Base-by-base conservation (phyloP, 1,140 invertebrate species). In the Dermatophagoides farinae region DNA sequence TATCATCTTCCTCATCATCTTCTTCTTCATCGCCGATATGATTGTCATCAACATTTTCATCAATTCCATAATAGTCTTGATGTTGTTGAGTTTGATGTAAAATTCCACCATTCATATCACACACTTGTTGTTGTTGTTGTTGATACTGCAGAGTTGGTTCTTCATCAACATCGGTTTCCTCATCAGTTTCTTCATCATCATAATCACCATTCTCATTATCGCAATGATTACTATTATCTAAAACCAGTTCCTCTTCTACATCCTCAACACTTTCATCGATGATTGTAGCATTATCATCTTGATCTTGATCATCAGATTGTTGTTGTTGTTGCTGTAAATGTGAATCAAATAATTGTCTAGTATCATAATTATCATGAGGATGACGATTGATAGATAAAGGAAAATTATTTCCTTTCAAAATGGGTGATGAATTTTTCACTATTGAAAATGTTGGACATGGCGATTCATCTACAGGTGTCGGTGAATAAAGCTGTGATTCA, bases 1-100 rank as follows among this genome's bases (percentile, higher is more conserved):
- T 18, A 4, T n/a, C 20, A 14, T 50, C 47, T 8, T 63, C 62
- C 11, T 61, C 62, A 18, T 63, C 58, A 46, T 63, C 58, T 0
- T 61, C 58, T 20, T 51, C 47, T 1, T 62, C 52, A 11, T 62
- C 52, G 0, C 44, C 61, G 2, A 23, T 25, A 39, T 55, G 22
- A 39, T 55, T 25, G 12, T 12, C 20, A 14, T 37, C 25, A 16
- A 11, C 37, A 12, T 12, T n/a, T 1, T 40, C 41, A 4, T 62
- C 61, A 11, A 44, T 53, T 22, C 57, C 52, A 47, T 55, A 38
- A 6, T 46, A n/a, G 49, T 37, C 23, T 49, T 59, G 41, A 6
- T n/a, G n/a, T n/a, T n/a, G n/a, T n/a, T n/a, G n/a, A n/a, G n/a
- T n/a, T 23, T 31, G 39, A 31, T 31, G 31, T 31, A 8, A 31